phyloP scores from a whole-genome alignment of 2,888 invertebrate species.

The Gari tellinella region DNA sequence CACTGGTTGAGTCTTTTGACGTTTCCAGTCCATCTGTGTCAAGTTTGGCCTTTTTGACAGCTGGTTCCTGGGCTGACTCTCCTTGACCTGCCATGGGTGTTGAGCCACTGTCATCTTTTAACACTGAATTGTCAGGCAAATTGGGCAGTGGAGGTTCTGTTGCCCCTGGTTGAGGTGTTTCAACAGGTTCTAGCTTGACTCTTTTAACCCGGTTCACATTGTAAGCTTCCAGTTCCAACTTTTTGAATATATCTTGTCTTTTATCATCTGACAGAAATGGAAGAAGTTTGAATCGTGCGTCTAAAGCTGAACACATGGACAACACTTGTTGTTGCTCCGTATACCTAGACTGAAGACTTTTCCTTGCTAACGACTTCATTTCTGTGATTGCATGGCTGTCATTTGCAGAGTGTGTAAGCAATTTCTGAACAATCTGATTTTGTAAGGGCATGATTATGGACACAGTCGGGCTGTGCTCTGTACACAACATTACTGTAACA shows the following conservation, averaged over 20 bases:
- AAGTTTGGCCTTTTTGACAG: no score
- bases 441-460: constrained; percentile 41
- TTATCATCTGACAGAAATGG: constrained; percentile 27
- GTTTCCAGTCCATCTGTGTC: no score
- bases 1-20: no score
- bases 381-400: constrained; percentile 5
- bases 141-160: no score
- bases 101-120: no score
- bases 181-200: no score
- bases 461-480: constrained; percentile 31
- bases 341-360: constrained; percentile 11
- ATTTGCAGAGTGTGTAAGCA: constrained; percentile 20
- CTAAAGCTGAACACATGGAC: constrained; percentile 11
- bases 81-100: no score
- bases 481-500: constrained; percentile 35
- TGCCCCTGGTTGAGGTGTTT: neutral
- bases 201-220: neutral
- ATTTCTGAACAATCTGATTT: constrained; percentile 34
- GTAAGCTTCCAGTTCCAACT: constrained; percentile 15
- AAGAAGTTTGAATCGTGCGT: constrained; percentile 35
- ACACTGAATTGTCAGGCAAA: no score
- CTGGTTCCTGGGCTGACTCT: no score
- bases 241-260: constrained; percentile 13
- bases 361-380: constrained; percentile 5
- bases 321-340: constrained; percentile 8